Evolutionary conservation across 2,888 invertebrate species (phyloP).

Genomic region (Chaetogeoica ovagalla): DNA sequence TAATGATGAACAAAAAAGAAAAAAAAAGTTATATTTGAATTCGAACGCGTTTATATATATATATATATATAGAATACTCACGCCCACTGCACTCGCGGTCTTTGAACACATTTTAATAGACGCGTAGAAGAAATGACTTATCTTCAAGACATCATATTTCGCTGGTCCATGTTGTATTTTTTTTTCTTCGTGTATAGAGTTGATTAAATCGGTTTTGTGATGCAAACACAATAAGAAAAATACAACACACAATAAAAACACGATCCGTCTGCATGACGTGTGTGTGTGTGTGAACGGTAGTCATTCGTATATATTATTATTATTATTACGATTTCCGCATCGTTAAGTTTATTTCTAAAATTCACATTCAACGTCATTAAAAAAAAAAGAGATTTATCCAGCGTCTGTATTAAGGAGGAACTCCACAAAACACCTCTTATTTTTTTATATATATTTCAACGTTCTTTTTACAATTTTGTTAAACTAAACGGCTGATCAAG

Average conservation of each 20-base stretch:
- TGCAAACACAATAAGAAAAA: background rate
- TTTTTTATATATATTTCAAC: too few species aligned
- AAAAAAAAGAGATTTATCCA: too few species aligned
- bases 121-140: background rate
- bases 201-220: background rate
- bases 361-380: too few species aligned
- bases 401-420: too few species aligned
- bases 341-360: background rate
- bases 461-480: too few species aligned
- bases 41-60: background rate
- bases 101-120: constrained; percentile 14
- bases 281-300: background rate
- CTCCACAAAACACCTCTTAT: too few species aligned
- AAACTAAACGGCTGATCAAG: too few species aligned
- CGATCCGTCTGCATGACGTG: background rate
- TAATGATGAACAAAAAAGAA: background rate
- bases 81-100: background rate
- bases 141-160: background rate
- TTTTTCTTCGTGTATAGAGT: background rate
- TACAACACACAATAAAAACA: background rate
- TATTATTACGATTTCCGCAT: background rate
- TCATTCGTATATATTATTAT: background rate
- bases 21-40: background rate
- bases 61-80: background rate
- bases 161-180: background rate